Conservation (phyloP, 2,888 invertebrate species). For the Drosophila borealis region DNA sequence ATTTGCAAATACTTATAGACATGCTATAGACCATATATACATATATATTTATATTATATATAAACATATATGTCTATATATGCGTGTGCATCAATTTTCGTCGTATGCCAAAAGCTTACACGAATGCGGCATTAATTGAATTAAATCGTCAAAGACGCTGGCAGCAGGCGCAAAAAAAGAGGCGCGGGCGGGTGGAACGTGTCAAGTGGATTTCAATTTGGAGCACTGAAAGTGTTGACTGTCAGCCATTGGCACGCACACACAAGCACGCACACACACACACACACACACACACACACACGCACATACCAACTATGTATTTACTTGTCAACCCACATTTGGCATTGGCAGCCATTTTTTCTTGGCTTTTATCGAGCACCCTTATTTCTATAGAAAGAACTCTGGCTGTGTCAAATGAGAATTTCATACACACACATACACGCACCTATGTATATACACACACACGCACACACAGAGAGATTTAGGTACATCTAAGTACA, state of each 20-base stretch:
- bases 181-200: constrained; percentile 32
- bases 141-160: constrained; percentile 69
- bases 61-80: constrained; percentile 6
- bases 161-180: constrained; percentile 27
- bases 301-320: constrained; percentile 9
- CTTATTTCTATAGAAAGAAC: constrained; percentile 64
- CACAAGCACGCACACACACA: constrained; percentile 11
- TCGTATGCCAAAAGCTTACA: constrained; percentile 55
- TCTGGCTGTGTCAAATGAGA: constrained; percentile 42
- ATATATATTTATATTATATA: constrained; percentile 6
- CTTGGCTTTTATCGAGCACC: constrained; percentile 71
- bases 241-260: constrained; percentile 72
- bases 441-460: constrained; percentile 18
- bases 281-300: constrained; percentile 5
- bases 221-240: constrained; percentile 75
- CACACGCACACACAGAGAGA: constrained; percentile 23
- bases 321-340: constrained; percentile 62
- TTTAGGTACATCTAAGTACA: constrained; percentile 28
- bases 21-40: constrained; percentile 12
- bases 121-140: constrained; percentile 74
- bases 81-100: constrained; percentile 64
- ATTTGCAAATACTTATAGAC: constrained; percentile 76
- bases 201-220: constrained; percentile 76
- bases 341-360: constrained; percentile 75
- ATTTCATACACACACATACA: constrained; percentile 25